Percentiles rank a stretch among this genome's conserved stretches.
phyloP scores from a whole-genome alignment of 2,888 invertebrate species.

The Amphipoea lucens region DNA sequence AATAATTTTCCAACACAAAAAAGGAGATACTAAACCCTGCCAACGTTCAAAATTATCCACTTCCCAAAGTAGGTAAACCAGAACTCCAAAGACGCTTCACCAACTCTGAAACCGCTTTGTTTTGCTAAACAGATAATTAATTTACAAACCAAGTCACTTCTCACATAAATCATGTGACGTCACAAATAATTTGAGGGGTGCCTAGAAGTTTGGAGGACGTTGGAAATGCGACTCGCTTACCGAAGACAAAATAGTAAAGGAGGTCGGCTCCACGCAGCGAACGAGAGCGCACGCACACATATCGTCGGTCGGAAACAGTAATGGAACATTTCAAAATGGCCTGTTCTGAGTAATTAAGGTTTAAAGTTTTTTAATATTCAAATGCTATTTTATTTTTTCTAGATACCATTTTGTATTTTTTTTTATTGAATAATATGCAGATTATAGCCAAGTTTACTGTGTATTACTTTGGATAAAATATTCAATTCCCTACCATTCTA shows the following conservation, averaged over 20 bases:
- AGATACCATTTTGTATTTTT: too few relatives aligned
- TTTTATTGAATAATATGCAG: too few relatives aligned
- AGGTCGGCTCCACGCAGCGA: background rate
- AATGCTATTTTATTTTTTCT: too few relatives aligned
- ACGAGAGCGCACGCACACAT: background rate
- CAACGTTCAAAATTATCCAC: background rate
- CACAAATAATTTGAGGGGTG: constrained; percentile 42
- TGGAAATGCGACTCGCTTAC: background rate
- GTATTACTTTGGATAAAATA: too few relatives aligned
- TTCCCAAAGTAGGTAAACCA: background rate
- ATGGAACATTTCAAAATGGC: too few relatives aligned
- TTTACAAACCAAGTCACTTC: constrained; percentile 31
- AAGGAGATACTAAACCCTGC: background rate
- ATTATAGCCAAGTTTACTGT: too few relatives aligned
- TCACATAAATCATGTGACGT: constrained; percentile 54
- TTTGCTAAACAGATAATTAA: constrained; percentile 34
- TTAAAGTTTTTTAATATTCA: too few relatives aligned
- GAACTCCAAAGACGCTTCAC: background rate
- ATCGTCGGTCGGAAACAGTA: too few relatives aligned
- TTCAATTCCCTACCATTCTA: too few relatives aligned
- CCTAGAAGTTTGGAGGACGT: constrained; percentile 26
- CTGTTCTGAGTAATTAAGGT: too few relatives aligned
- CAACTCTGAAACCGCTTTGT: constrained; percentile 28
- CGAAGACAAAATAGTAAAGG: background rate
- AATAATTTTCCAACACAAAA: background rate